phyloP scores from a whole-genome alignment of 1,140 invertebrate genomes.

The Oncopodura yosiiana region DNA sequence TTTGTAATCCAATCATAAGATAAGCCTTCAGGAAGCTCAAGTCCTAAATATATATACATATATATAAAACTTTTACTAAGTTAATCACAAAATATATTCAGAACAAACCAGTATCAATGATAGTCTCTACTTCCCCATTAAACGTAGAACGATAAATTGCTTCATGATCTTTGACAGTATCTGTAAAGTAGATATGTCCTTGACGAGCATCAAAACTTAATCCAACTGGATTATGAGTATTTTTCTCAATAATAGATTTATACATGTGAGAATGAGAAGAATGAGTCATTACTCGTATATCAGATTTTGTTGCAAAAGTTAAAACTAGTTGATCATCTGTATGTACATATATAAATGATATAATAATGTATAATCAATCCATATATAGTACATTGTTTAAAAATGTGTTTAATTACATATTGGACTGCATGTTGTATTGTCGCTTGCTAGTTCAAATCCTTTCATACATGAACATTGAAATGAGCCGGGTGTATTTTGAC shows the following conservation, averaged over 20 bases:
- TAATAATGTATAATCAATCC: too few species aligned
- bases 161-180: slow-evolving; percentile 53
- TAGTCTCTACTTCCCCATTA: slow-evolving; percentile 48
- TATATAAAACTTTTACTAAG: too few species aligned
- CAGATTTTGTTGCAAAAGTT: slow-evolving; percentile 23
- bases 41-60: slow-evolving; percentile 44
- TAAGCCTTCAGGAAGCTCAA: slow-evolving; percentile 61
- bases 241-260: slow-evolving; percentile 10
- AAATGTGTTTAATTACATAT: too few species aligned
- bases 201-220: slow-evolving; percentile 52
- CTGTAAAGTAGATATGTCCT: slow-evolving; percentile 61
- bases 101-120: slow-evolving; percentile 43
- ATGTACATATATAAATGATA: too few species aligned
- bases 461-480: slow-evolving; percentile 66
- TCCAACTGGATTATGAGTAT: slow-evolving; percentile 50
- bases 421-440: slow-evolving; percentile 21
- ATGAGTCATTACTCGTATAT: slow-evolving; percentile 1
- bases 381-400: too few species aligned
- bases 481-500: slow-evolving; percentile 67
- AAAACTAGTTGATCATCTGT: not conserved
- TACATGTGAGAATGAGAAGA: too few species aligned
- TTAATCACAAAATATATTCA: too few species aligned
- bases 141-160: slow-evolving; percentile 50
- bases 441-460: slow-evolving; percentile 45
- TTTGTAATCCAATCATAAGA: slow-evolving; percentile 69